Base-by-base conservation (phyloP, 1,140 invertebrate genomes). In the Drosophila aff. region DNA sequence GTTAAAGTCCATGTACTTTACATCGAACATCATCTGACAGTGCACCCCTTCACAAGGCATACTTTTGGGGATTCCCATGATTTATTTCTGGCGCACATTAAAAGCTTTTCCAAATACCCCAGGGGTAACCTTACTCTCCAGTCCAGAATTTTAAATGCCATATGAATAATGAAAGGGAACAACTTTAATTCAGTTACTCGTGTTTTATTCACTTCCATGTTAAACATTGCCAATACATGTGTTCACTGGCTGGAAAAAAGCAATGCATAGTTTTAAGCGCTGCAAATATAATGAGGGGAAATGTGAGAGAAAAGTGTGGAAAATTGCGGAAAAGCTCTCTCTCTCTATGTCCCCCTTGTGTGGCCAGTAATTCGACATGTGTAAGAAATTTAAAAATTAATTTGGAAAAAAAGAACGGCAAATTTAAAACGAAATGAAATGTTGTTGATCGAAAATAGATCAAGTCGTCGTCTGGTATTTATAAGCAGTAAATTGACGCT, bases 401-500 rank as follows among this genome's bases (percentile, higher is more conserved):
- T 73, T 72, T 8, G 18, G 40, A 73, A 61, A 61, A 52, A 61
- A 18, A 60, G 15, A 71, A 57, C 4, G 28, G 46, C 38, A 33
- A 53, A 57, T 18, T 49, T 75, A 21, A 44, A 58, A 46, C 26
- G 15, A 60, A 72, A 73, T 73, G 47, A 71, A 53, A 76, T 69
- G 61, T 47, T 77, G 44, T 47, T 78, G 52, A 65, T 52, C 67
- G 55, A 80, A 82, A 81, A 81, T 72, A 76, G 77, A 79, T 81
- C 43, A 65, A 81, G 80, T 80, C 69, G 72, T 55, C 31, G 16
- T 60, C 31, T 46, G 31, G 73, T 49, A 53, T 71, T 76, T 87
- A 60, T 81, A 71, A 86, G 79, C 62, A 75, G 50, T 86, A 85
- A 82, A 85, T 79, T 65, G 49, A 65, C 16, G 44, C 67, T 75